Evolutionary conservation across 1,140 invertebrate species (phyloP).

Genomic region (Megathymus violae): DNA sequence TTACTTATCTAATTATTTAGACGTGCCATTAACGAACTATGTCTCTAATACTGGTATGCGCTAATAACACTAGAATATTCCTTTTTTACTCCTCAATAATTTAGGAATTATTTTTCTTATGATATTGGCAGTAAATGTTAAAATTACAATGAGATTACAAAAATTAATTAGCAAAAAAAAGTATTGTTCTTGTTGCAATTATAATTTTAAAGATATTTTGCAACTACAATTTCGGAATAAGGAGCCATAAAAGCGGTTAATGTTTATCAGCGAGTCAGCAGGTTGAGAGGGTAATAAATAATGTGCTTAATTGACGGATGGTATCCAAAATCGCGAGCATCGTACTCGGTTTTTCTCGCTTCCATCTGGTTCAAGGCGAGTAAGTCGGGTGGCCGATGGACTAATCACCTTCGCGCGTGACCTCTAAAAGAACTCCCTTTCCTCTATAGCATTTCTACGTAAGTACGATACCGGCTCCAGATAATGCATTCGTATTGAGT

Average conservation of each 20-base stretch:
- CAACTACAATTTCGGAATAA: background rate
- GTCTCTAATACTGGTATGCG: no score
- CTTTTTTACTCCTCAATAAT: no score
- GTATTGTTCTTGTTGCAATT: no score
- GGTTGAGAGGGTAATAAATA: conserved; percentile 1
- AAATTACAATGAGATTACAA: no score
- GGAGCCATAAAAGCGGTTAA: background rate
- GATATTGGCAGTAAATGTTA: no score
- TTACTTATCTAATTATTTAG: no score
- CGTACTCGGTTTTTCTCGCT: conserved; percentile 14
- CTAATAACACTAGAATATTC: no score
- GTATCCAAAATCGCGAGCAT: conserved; percentile 29
- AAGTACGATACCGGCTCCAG: conserved; percentile 34
- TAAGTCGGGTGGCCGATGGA: conserved; percentile 46
- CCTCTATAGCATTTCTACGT: conserved; percentile 62
- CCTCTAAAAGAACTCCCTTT: conserved; percentile 67
- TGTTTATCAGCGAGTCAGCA: background rate
- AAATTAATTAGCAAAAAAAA: no score
- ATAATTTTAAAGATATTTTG: no score
- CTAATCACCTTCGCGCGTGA: conserved; percentile 63
- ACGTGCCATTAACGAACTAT: no score
- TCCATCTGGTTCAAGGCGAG: conserved; percentile 64
- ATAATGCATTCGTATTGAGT: conserved; percentile 47
- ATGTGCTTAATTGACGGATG: conserved; percentile 24
- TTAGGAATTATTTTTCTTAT: no score